phyloP scores from a whole-genome alignment of 2,113 vertebrate genomes.

The Fregetta grallaria region DNA sequence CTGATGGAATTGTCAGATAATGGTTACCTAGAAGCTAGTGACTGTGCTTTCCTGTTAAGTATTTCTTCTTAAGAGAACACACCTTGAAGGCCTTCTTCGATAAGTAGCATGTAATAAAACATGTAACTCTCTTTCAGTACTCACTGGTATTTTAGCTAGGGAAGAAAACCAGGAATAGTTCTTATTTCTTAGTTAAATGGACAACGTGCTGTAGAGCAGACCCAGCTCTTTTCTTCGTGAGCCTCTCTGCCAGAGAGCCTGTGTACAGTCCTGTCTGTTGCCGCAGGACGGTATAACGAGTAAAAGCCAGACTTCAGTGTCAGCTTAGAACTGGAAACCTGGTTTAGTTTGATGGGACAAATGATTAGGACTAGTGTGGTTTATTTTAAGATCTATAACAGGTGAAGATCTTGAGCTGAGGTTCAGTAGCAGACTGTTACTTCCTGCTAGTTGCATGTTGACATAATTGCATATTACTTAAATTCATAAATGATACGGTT shows the following conservation, averaged over 20 bases:
- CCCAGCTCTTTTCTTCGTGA: neutral
- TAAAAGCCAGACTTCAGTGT: neutral
- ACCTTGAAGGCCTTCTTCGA: neutral
- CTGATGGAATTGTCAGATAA: neutral
- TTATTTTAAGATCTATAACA: neutral
- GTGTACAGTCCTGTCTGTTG: neutral
- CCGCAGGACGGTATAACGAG: accelerated
- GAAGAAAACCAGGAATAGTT: neutral
- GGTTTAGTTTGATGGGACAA: neutral
- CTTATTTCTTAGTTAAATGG: neutral
- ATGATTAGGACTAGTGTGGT: neutral
- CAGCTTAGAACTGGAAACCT: neutral
- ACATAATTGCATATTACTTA: neutral
- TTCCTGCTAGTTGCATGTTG: neutral
- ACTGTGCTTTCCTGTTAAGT: neutral
- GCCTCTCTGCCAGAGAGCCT: neutral
- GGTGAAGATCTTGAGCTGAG: neutral
- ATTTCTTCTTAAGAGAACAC: neutral
- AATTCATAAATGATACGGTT: neutral
- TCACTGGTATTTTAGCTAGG: neutral
- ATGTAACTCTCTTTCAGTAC: neutral
- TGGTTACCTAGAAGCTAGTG: neutral
- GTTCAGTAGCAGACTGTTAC: neutral
- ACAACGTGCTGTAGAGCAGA: neutral
- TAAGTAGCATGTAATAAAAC: neutral